A percentile compares a stretch with the other conserved stretches of the same genome.
Evolutionary conservation across 2,797 vertebrate species (phyloP).

Genomic region (Eupleurogrammus muticus): DNA sequence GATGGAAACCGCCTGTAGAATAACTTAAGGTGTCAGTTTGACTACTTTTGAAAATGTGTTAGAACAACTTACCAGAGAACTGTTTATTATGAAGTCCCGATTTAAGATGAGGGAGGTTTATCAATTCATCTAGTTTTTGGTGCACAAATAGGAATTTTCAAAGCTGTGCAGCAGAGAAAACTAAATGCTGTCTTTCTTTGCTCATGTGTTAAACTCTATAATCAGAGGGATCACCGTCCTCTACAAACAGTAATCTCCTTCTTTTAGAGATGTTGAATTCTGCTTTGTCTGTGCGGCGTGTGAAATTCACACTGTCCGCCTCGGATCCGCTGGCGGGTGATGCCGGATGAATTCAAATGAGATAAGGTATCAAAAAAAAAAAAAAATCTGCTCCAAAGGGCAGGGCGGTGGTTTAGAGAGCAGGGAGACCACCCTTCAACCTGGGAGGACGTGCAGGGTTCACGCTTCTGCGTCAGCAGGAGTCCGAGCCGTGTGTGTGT

Average conservation of each 20-base stretch:
- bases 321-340: slow-evolving; percentile 7
- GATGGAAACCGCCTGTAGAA: background rate
- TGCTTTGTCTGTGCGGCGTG: background rate
- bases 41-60: slow-evolving; percentile 1
- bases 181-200: background rate
- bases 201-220: background rate
- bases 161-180: background rate
- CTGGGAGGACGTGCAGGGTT: slow-evolving; percentile 8
- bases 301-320: slow-evolving; percentile 23
- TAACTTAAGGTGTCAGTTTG: slow-evolving; percentile 4
- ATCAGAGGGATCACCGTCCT: background rate
- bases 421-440: slow-evolving; percentile 17
- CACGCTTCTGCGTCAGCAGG: slow-evolving; percentile 37
- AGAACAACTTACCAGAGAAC: background rate
- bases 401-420: background rate
- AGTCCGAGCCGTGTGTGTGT: background rate
- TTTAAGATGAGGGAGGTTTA: background rate
- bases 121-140: slow-evolving; percentile 10
- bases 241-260: slow-evolving; percentile 1
- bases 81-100: background rate
- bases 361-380: slow-evolving; percentile 13
- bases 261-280: slow-evolving; percentile 13
- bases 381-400: slow-evolving; percentile 4
- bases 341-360: slow-evolving; percentile 44
- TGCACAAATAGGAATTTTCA: background rate